Base-by-base conservation (phyloP, 37 sponge, comb jelly and placozoan genomes). In the Bolinopsis microptera region DNA sequence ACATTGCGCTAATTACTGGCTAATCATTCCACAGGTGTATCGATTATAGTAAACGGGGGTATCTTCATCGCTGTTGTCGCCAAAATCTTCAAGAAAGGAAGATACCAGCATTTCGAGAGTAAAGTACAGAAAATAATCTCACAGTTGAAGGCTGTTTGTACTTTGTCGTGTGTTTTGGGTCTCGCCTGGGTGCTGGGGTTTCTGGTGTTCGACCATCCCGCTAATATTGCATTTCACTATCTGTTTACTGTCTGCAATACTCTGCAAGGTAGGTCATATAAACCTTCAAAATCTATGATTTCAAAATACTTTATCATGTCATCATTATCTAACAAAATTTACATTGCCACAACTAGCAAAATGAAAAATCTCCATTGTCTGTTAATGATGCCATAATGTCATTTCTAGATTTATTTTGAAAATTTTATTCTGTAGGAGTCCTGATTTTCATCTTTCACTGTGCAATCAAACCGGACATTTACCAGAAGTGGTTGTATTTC, bases 101-200 rank as follows among this genome's bases (percentile, higher is more conserved):
- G 36, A 27, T 86, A 86, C 30, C 90, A 86, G 90, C 37, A 40
- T 21, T 86, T 86, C 31, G 90, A 86, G 26, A 41, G 61, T 34
- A 86, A 86, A 40, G 13, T 34, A 1, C 90, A 86, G 90, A 28
- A 34, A 34, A 27, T 41, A 0, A 25, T 86, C 28, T 39, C 40
- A 2, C 90, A 86, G 61, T 39, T 86, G 28, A 86, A 86, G 25
- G 90, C 90, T n/a, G 36, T 86, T 3, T 24, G 24, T 28, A 86
- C 90, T 13, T 41, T 86, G 28, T 27, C 90, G 3, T 86, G 90
- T 38, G 67, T 86, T 3, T 61, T 86, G 9, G 90, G 90, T 0
- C 90, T 86, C 1, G 39, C 36, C 35, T 86, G 90, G 90, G 90
- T 39, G 13, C 36, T 86, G 32, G 90, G 90, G 8, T 86, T 86